Base-by-base conservation (phyloP, 2,113 vertebrate species). In the Helogale parvula region DNA sequence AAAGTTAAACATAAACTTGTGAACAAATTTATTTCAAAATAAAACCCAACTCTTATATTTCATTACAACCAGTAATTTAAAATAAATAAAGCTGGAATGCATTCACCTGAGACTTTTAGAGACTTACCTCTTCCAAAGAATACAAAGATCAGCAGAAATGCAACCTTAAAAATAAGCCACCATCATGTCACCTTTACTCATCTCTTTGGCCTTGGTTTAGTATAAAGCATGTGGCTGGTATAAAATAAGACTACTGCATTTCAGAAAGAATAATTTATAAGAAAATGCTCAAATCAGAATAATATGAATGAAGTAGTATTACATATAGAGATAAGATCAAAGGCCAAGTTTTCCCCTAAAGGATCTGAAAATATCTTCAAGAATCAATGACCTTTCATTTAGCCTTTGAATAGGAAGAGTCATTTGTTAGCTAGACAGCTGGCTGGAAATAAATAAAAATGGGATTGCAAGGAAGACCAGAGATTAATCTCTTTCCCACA, bases 401-500 rank as follows among this genome's bases (percentile, higher is more conserved):
- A 95, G 68, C 94, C 72, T 97, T 97, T 96, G 86, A 95, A 80
- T 80, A 90, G 52, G 27, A 96, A 77, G 41, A 92, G 85, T 88
- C 77, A 91, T 97, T 97, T 68, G 96, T 97, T 94, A 97, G 88
- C n/a, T 93, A 91, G 83, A 92, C 86, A 97, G 91, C 96, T 97
- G 83, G 74, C 72, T 97, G 31, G 68, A 94, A 97, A 96, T 96
- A 98, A 97, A 96, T 94, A 97, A 97, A 97, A 97, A 80, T 90
- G 41, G 52, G n/a, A 97, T 94, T 97, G 72, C 66, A 91, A 94
- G 77, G 45, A 80, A 82, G 71, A 88, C 25, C 45, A 74, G 74
- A 79, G 71, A 94, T 94, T 93, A 96, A 97, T 97, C 69, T 92
- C 69, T 97, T 94, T 63, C 21, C 31, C 47, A 92, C 74, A 93